Percentiles rank a stretch among this genome's conserved stretches.
Conservation (phyloP, 2,888 invertebrate species). For the Paralinhomoeus sp. region DNA sequence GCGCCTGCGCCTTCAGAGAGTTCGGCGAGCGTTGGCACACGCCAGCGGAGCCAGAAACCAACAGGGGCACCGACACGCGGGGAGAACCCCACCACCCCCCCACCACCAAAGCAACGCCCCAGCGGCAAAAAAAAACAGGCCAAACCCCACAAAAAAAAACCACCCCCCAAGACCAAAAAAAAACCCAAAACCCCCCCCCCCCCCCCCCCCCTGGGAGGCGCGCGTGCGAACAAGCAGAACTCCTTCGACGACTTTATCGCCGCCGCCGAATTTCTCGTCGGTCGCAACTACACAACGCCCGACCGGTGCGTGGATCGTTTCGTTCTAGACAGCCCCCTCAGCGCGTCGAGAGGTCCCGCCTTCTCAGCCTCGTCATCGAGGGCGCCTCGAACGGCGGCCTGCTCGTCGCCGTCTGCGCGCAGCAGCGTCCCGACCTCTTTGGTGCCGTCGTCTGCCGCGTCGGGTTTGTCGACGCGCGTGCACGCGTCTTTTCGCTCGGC, state of each 20-base stretch:
- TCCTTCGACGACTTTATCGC: conserved; percentile 84
- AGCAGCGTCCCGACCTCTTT: conserved; percentile 80
- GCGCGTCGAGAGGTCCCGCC: no score
- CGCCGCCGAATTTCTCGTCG: conserved; percentile 65
- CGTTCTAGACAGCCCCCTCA: no score
- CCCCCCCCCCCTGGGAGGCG: conserved; percentile 66
- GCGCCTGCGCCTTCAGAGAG: conserved; percentile 40
- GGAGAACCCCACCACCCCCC: no score
- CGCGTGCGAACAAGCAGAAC: conserved; percentile 76
- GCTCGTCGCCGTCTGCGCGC: conserved; percentile 73
- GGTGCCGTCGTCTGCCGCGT: conserved; percentile 80
- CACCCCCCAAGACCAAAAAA: no score
- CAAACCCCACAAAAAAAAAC: no score
- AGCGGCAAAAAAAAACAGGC: no score
- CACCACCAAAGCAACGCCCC: no score
- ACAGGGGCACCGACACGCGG: no score
- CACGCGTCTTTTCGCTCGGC: no score
- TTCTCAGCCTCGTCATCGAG: conserved; percentile 47
- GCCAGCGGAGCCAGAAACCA: conserved; percentile 64
- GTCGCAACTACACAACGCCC: conserved; percentile 51
- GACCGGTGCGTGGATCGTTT: conserved; percentile 38
- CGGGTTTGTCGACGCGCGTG: conserved; percentile 41
- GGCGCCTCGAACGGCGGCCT: conserved; percentile 94
- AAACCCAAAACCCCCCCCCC: no score
- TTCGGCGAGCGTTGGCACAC: conserved; percentile 90